These are phyloP conservation scores for Diplogasteroides magnus DNA, from an alignment of 1,140 invertebrate genomes.

Conservation along the genomic window DNA sequence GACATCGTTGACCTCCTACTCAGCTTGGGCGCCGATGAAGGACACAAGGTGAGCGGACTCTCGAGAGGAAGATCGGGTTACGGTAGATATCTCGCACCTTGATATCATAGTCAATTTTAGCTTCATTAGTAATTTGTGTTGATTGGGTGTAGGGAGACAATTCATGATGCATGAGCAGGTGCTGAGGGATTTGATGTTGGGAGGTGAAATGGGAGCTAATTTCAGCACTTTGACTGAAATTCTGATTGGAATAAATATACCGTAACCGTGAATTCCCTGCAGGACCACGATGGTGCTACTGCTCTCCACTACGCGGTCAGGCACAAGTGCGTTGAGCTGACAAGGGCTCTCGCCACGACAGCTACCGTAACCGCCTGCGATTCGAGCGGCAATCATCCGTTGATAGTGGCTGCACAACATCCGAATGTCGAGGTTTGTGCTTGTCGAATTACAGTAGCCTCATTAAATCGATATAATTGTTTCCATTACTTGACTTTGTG, in stretches of 20 bases:
- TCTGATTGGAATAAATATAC: too few relatives aligned
- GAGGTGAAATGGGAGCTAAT: too few relatives aligned
- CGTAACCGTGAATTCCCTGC: too few relatives aligned
- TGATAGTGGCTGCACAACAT: slow-evolving; percentile 31
- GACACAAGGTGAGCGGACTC: slow-evolving; percentile 16
- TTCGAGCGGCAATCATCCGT: slow-evolving; percentile 20
- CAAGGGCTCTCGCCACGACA: slow-evolving; percentile 19
- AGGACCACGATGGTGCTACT: slow-evolving; percentile 33
- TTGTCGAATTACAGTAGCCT: neutral
- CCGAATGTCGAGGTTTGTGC: slow-evolving; percentile 21
- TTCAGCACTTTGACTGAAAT: too few relatives aligned
- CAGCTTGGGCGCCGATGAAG: slow-evolving; percentile 32
- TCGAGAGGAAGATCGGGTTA: too few relatives aligned
- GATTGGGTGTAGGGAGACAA: too few relatives aligned
- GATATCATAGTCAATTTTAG: too few relatives aligned
- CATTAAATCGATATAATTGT: neutral
- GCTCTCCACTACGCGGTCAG: slow-evolving; percentile 32
- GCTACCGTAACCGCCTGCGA: slow-evolving; percentile 27
- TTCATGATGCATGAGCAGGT: too few relatives aligned
- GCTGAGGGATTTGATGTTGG: too few relatives aligned
- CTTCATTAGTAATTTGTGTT: too few relatives aligned
- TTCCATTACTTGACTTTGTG: too few relatives aligned
- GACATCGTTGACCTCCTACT: slow-evolving; percentile 33
- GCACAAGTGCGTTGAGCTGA: slow-evolving; percentile 19
- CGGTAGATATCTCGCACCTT: too few relatives aligned